Evolutionary conservation across 2,113 vertebrate species (phyloP).

Genomic region (Rattus norvegicus): GRCr8 NC_086022.1:123835501-123836000

Average conservation of each 20-base stretch:
- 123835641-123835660: neutral
- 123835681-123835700: neutral
- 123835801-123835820: neutral
- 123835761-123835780: neutral
- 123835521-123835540: too few species aligned
- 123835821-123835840: neutral
- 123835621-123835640: neutral
- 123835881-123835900: accelerated
- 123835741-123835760: neutral
- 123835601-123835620: neutral
- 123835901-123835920: accelerated
- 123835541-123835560: neutral
- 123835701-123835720: neutral
- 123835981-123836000: neutral
- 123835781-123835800: neutral
- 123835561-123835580: neutral
- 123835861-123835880: neutral
- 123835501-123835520: too few species aligned
- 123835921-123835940: too few species aligned
- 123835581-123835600: neutral
- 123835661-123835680: neutral
- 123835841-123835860: neutral
- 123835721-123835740: neutral
- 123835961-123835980: too few species aligned
- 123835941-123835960: neutral